These are phyloP conservation scores for Ardeotis arabs DNA, from an alignment of 2,113 vertebrate genomes.

Conservation along the genomic window DNA sequence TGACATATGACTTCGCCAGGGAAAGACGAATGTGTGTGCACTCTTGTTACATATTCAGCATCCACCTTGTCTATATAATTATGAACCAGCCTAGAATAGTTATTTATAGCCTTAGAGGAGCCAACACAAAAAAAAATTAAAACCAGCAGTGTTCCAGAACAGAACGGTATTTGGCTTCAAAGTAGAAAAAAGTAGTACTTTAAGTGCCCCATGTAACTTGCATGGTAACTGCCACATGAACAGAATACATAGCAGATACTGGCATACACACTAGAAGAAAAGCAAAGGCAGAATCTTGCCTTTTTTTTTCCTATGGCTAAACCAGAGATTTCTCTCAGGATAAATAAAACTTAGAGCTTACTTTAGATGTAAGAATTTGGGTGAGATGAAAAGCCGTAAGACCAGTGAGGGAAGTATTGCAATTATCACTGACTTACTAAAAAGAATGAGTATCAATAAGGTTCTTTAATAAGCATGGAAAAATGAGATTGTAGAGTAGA, in stretches of 20 bases:
- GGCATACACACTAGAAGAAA: not conserved
- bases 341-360: not conserved
- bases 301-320: not conserved
- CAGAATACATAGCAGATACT: not conserved
- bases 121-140: not conserved
- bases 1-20: not conserved
- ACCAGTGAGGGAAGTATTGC: not conserved
- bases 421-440: not conserved
- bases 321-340: not conserved
- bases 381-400: not conserved
- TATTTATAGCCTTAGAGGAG: not conserved
- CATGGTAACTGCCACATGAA: not conserved
- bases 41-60: not conserved
- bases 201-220: not conserved
- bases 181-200: not conserved
- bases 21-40: not conserved
- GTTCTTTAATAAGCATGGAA: not conserved
- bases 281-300: not conserved
- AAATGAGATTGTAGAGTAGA: not conserved
- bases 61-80: not conserved
- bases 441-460: not conserved
- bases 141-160: not conserved
- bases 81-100: not conserved
- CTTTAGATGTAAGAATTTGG: not conserved
- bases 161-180: not conserved